phyloP scores from a whole-genome alignment of 2,797 vertebrate species.

The Schizothorax lantsangensis region DNA sequence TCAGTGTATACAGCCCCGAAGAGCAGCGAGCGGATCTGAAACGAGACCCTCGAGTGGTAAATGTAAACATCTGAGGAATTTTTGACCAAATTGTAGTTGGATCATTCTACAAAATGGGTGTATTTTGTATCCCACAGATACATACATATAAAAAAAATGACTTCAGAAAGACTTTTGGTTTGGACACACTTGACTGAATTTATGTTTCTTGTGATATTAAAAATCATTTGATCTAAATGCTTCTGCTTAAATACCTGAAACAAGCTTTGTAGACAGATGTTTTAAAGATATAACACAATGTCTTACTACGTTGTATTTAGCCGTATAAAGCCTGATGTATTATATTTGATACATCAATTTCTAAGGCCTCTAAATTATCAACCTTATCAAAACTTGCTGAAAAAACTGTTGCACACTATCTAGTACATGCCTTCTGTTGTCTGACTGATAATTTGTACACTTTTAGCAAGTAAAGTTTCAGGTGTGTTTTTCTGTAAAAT shows the following conservation, averaged over 20 bases:
- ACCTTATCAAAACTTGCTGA: neutral
- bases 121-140: neutral
- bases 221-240: neutral
- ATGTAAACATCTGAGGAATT: neutral
- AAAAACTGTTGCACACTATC: neutral
- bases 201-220: neutral
- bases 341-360: neutral
- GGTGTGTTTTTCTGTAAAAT: neutral
- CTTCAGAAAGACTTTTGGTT: neutral
- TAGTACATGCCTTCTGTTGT: neutral
- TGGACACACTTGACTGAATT: neutral
- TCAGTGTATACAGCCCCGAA: constrained; percentile 83
- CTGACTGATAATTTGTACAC: neutral
- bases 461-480: neutral
- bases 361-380: neutral
- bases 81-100: neutral
- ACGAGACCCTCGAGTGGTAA: constrained; percentile 3
- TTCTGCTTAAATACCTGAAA: neutral
- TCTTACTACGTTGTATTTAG: neutral
- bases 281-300: neutral
- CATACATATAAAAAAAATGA: neutral
- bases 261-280: neutral
- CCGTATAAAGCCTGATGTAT: neutral
- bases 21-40: constrained; percentile 86
- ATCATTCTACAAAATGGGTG: neutral